Conservation (phyloP, 2,888 invertebrate genomes). For the Myathropa florea region DNA sequence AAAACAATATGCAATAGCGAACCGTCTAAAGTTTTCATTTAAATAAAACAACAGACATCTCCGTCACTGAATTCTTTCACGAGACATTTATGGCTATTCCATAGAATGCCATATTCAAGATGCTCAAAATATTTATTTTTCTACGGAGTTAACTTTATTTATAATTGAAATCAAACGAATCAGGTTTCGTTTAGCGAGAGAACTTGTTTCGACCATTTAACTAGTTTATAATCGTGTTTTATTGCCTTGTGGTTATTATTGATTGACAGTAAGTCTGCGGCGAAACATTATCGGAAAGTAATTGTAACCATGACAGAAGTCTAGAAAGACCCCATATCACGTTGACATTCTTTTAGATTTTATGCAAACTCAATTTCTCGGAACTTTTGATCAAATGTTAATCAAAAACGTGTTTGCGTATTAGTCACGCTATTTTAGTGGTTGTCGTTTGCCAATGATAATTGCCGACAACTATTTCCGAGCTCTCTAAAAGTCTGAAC, state of each 20-base stretch:
- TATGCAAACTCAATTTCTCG: background rate
- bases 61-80: too few species aligned
- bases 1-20: background rate
- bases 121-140: background rate
- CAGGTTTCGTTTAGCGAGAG: background rate
- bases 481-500: too few species aligned
- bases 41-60: background rate
- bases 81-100: background rate
- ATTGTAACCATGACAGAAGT: background rate
- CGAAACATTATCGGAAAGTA: background rate
- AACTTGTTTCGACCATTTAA: background rate
- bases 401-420: too few species aligned
- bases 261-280: background rate
- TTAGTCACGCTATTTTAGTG: too few species aligned
- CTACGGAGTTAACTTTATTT: too few species aligned
- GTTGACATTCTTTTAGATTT: background rate
- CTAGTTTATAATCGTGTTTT: background rate
- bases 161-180: background rate
- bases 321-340: background rate
- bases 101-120: background rate
- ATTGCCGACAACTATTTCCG: too few species aligned
- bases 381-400: too few species aligned
- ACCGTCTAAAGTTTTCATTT: slow-evolving; percentile 22
- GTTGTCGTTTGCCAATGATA: too few species aligned
- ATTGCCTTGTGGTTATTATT: background rate